Percentiles rank a stretch among this genome's conserved stretches.
Evolutionary conservation across 2,888 invertebrate species (phyloP).

Genomic region (Amiota minor): DNA sequence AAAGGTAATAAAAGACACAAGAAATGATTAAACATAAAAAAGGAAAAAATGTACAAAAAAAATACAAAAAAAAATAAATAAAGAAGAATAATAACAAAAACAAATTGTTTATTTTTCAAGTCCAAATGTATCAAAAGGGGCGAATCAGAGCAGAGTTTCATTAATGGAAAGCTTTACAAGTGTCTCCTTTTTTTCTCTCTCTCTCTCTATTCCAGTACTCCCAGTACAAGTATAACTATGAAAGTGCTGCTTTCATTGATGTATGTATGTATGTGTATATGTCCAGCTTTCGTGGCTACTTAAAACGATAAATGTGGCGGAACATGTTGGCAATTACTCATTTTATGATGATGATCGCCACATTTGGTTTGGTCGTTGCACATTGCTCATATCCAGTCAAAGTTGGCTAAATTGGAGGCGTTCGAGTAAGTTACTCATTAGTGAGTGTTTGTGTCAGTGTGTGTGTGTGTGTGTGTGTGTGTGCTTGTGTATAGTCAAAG

Average conservation of each 20-base stretch:
- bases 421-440: conserved; percentile 35
- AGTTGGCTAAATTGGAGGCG: conserved; percentile 41
- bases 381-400: background rate
- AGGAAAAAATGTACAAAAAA: conserved; percentile 15
- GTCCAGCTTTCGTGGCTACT: conserved; percentile 19
- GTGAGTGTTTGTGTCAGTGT: background rate
- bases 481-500: conserved; percentile 44
- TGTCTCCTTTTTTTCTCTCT: too few species aligned
- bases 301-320: conserved; percentile 53
- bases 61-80: background rate
- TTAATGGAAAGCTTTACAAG: too few species aligned
- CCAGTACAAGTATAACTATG: too few species aligned
- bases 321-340: conserved; percentile 68
- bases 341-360: conserved; percentile 64
- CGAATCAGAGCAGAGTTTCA: too few species aligned
- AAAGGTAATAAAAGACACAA: conserved; percentile 52
- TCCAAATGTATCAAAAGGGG: too few species aligned
- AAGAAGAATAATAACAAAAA: conserved; percentile 1
- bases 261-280: conserved; percentile 17
- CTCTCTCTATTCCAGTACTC: too few species aligned
- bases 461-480: conserved; percentile 5
- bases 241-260: background rate
- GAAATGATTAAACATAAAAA: conserved; percentile 55
- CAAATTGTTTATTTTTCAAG: background rate
- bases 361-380: conserved; percentile 42